Conservation (phyloP, 2,113 vertebrate genomes). For the Macaca nemestrina region DNA sequence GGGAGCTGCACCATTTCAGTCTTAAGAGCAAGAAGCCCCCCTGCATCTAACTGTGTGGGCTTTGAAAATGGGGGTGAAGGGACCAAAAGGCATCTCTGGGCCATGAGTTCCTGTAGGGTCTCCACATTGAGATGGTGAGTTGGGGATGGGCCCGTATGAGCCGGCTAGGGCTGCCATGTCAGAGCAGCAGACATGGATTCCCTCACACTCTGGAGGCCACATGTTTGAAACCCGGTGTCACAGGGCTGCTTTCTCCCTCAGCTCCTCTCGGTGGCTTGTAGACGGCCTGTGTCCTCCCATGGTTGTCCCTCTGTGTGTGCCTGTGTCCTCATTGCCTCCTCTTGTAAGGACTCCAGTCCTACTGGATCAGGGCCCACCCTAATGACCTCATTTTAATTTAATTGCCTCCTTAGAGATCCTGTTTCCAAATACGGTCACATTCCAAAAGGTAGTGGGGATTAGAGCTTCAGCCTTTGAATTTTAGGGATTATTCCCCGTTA, state of each 20-base stretch:
- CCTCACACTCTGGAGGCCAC: neutral
- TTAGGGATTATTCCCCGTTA: neutral
- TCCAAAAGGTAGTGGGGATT: neutral
- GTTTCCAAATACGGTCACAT: neutral
- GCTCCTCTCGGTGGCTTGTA: neutral
- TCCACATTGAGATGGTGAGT: neutral
- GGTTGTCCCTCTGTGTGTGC: neutral
- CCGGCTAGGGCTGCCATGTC: rapidly evolving
- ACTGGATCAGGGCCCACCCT: neutral
- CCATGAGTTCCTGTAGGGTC: neutral
- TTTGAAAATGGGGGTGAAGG: neutral
- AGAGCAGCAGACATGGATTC: no score
- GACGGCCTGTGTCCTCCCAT: neutral
- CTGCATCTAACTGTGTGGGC: neutral
- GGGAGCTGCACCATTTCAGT: neutral
- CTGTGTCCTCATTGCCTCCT: neutral
- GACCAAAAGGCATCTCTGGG: no score
- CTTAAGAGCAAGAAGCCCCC: no score
- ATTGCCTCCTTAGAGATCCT: neutral
- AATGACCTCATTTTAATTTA: neutral
- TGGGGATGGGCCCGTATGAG: neutral
- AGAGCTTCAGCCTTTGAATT: neutral
- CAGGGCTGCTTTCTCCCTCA: rapidly evolving
- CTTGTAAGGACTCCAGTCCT: neutral
- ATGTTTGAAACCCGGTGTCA: neutral